phyloP scores from a whole-genome alignment of 2,113 vertebrate species.

The Cromileptes altivelis region DNA sequence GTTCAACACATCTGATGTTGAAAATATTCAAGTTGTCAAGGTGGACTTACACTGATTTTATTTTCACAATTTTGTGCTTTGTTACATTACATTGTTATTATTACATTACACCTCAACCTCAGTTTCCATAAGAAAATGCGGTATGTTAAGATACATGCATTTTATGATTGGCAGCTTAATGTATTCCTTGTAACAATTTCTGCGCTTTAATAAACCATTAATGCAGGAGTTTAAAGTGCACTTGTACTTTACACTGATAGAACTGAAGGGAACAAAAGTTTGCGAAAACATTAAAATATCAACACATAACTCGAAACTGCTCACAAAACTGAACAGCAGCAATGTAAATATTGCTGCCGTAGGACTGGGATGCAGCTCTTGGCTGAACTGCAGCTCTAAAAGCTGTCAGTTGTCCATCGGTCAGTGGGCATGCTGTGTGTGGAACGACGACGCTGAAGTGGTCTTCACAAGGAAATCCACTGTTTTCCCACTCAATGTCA shows the following conservation, averaged over 20 bases:
- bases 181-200: neutral
- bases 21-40: too few relatives aligned
- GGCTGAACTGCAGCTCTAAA: slow-evolving; percentile 42
- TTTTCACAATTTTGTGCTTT: neutral
- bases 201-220: neutral
- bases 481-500: slow-evolving; percentile 12
- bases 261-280: neutral
- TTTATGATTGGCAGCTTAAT: too few relatives aligned
- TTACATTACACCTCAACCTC: too few relatives aligned
- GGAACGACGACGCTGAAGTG: slow-evolving; percentile 2
- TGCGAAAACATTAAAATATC: too few relatives aligned
- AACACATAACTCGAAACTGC: neutral
- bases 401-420: slow-evolving; percentile 46
- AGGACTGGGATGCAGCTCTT: slow-evolving; percentile 52
- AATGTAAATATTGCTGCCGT: slow-evolving; percentile 41
- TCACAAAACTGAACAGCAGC: slow-evolving; percentile 50
- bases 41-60: too few relatives aligned
- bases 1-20: too few relatives aligned
- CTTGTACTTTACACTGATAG: neutral
- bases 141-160: too few relatives aligned
- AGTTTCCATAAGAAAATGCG: too few relatives aligned
- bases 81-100: too few relatives aligned
- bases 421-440: slow-evolving; percentile 35
- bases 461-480: neutral
- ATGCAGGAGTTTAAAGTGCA: neutral